Evolutionary conservation across 2,113 vertebrate species (phyloP), one percentile per base, ranked within the genome.

Genomic region (Burhinus bistriatus): DNA sequence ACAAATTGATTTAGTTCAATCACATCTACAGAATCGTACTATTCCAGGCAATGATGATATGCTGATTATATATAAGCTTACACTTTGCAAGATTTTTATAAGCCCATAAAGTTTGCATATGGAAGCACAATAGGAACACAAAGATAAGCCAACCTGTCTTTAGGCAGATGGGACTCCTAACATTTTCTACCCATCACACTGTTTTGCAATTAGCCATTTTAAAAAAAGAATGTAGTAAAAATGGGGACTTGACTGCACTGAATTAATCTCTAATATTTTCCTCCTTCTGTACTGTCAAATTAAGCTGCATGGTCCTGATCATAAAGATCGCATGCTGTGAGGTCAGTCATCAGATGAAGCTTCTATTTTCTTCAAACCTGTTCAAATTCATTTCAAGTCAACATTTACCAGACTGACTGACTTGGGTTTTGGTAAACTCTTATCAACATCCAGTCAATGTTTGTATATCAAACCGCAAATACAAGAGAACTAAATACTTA

Each of bases 401-500:
- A 11, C 38, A 15, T 82, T 91, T 92, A 78, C 51, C 83, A 89
- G 36, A 64, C 52, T 70, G 52, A 76, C 34, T 80, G 62, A 66
- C 73, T 77, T 68, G 68, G 27, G 36, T 36, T 90, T 95, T 90
- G 49, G 62, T 89, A 73, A 91, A 82, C 36, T 72, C 93, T 89
- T 83, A 95, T n/a, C 77, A 61, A 55, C 18, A 75, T 34, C 36
- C 70, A 85, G 73, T 69, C 36, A 49, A 9, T 73, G 49, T 93
- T 96, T 94, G 92, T 38, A 83, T 72, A 89, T 55, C 80, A 89
- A 95, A 78, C 16, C 3, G 4, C 59, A 95, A 95, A 87, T 62
- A 55, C 11, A 78, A 78, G 79, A 90, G n/a, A 93, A 69, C 69
- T 79, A 95, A 84, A 97, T 89, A 91, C 72, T 95, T 84, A 65